Conservation (phyloP, 2,797 vertebrate genomes). For the Oreochromis mossambicus region DNA sequence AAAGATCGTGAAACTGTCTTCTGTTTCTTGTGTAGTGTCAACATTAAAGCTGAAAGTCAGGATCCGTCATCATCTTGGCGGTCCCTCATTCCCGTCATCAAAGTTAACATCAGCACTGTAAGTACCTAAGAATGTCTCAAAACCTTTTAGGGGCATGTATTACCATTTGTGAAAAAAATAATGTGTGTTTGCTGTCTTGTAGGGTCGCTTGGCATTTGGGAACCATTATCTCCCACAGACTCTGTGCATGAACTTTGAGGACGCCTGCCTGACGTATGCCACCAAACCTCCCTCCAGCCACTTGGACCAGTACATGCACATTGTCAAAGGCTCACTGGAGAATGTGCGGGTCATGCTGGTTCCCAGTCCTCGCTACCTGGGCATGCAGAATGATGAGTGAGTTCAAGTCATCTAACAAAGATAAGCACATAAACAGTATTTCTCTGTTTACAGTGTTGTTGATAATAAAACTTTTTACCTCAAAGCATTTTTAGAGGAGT, state of each 20-base stretch:
- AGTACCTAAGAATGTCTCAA: constrained; percentile 57
- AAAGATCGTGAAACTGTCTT: background rate
- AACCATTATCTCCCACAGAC: constrained; percentile 97
- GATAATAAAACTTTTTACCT: background rate
- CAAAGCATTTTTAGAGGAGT: background rate
- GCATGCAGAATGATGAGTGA: constrained; percentile 97
- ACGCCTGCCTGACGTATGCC: constrained; percentile 93
- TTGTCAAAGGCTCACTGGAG: constrained; percentile 94
- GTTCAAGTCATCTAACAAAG: constrained; percentile 25
- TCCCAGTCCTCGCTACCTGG: constrained; percentile 93
- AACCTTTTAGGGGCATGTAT: background rate
- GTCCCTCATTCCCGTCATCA: constrained; percentile 97
- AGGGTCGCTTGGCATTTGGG: constrained; percentile 96
- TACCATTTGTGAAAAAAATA: background rate
- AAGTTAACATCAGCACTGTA: constrained; percentile 97
- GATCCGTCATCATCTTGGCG: constrained; percentile 94
- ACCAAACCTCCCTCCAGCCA: constrained; percentile 98
- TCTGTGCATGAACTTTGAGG: constrained; percentile 94
- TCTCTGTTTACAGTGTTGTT: background rate
- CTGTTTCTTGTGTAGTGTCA: constrained; percentile 73
- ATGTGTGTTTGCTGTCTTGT: background rate
- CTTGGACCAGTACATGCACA: constrained; percentile 98
- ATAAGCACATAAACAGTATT: background rate
- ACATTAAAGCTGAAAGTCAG: constrained; percentile 88
- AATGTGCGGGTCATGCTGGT: constrained; percentile 98